Base-by-base conservation (phyloP, 1,140 invertebrate genomes). In the Popillia japonica region DNA sequence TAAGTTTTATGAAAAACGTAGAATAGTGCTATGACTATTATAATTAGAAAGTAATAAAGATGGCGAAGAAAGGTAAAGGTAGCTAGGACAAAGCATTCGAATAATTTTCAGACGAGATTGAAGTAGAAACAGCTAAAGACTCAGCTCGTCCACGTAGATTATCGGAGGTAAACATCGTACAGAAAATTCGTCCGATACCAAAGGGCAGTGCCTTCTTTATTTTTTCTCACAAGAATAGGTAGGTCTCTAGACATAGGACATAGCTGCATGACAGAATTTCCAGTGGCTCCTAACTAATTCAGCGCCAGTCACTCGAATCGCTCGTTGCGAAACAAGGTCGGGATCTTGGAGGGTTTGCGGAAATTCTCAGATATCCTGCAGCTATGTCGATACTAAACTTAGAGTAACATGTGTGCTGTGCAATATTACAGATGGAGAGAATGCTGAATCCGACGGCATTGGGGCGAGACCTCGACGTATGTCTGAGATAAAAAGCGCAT, bases 201-300 rank as follows among this genome's bases (percentile, higher is more conserved):
- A 92, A 94, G 83, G 95, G 93, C 82, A 93, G 93, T 84, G 95
- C 98, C 75, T 96, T 99, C 88, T 99, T 99, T 91, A 92, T 99
- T 87, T 98, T 99, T 90, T 94, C 94, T 80, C 93, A 93, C 87
- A 96, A 92, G 44, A 99, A 99, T 92, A 95, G 93, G 95, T 98
- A 91, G 80, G 83, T 80, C 77, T 75, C 78, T 27, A 76, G 85
- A 76, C 84, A 83, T 82, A 78, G 84, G 81, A 83, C 83, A 83
- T 85, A 83, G 85, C 80, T 86, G 85, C 85, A 81, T 82, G 83
- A 83, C 17, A 74, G 72, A 40, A 74, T 68, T 42, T 73, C n/a
- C 72, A 64, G 22, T n/a, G n/a, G n/a, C n/a, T n/a, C n/a, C n/a
- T n/a, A n/a, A n/a, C n/a, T n/a, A n/a, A n/a, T n/a, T n/a, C n/a